phyloP scores from a whole-genome alignment of 2,113 vertebrate species.

The Rhinoderma darwinii region DNA sequence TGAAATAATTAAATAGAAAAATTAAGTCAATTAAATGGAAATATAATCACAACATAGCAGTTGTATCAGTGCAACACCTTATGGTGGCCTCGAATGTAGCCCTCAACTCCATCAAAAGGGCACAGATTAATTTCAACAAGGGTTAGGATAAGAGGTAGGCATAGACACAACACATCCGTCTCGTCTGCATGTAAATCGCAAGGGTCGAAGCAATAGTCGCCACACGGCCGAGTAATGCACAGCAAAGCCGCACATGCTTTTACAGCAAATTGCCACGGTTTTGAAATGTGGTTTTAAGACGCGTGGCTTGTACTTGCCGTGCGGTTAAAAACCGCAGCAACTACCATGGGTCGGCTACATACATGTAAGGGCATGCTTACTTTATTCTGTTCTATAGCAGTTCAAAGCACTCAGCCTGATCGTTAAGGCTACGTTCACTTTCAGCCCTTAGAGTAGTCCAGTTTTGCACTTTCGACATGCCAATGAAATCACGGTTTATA shows the following conservation, averaged over 20 bases:
- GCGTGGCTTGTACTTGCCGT: too few relatives aligned
- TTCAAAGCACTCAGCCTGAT: background rate
- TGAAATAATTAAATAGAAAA: slow-evolving; percentile 10
- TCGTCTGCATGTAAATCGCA: too few relatives aligned
- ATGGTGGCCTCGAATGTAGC: background rate
- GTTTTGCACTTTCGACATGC: background rate
- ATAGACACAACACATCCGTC: background rate
- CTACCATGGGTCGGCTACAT: too few relatives aligned
- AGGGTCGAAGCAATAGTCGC: too few relatives aligned
- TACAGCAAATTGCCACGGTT: too few relatives aligned
- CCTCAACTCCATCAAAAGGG: background rate
- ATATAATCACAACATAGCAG: background rate
- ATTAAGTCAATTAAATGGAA: background rate
- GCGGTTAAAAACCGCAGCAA: too few relatives aligned
- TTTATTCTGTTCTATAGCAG: background rate
- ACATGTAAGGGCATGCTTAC: too few relatives aligned
- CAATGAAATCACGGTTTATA: background rate
- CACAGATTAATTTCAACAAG: background rate
- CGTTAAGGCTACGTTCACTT: background rate
- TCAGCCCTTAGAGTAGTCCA: background rate
- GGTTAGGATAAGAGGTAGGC: background rate
- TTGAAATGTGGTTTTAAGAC: too few relatives aligned
- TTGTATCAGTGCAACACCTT: background rate
- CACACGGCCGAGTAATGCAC: too few relatives aligned
- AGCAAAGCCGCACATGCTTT: too few relatives aligned